phyloP scores from a whole-genome alignment of 2,113 vertebrate species.

The Mastomys coucha region DNA sequence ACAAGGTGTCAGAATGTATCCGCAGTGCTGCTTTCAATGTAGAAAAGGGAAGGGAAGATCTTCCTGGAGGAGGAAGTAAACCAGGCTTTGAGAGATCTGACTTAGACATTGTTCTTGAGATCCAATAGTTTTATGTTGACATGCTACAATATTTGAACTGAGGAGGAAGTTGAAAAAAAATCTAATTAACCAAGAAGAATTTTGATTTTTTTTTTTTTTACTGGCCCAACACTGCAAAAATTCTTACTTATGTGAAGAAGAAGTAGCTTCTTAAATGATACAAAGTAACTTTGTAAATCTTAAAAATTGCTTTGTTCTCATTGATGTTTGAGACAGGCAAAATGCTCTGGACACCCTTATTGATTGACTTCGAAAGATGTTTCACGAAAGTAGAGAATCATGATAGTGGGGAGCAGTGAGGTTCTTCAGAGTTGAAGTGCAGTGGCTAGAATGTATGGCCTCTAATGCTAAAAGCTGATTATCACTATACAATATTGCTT shows the following conservation, averaged over 20 bases:
- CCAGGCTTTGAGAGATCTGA: not conserved
- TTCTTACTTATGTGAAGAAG: not conserved
- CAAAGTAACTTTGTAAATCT: slow-evolving; percentile 17
- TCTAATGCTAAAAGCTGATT: not conserved
- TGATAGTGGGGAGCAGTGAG: not conserved
- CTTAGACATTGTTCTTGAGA: slow-evolving; percentile 55
- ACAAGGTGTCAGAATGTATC: not conserved
- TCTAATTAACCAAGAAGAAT: not conserved
- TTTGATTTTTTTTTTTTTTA: slow-evolving; percentile 42
- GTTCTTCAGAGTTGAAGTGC: not conserved
- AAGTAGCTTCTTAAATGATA: slow-evolving; percentile 28
- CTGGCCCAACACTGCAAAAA: not conserved
- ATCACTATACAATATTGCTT: not conserved
- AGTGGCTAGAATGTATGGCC: not conserved
- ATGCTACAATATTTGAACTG: not conserved
- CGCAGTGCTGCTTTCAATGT: slow-evolving; percentile 6
- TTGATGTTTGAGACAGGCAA: slow-evolving; percentile 30
- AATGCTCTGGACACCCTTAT: not conserved
- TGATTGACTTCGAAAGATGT: slow-evolving; percentile 21
- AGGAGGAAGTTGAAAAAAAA: slow-evolving; percentile 28
- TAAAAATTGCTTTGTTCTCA: slow-evolving; percentile 33
- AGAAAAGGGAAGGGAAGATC: slow-evolving; percentile 18
- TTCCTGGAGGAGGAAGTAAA: not conserved
- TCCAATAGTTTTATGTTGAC: slow-evolving; percentile 26
- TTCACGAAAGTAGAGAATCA: not conserved